Evolutionary conservation across 2,888 invertebrate genomes (phyloP), one percentile per base, ranked within the genome.

Genomic region (Agapostemon virescens): DNA sequence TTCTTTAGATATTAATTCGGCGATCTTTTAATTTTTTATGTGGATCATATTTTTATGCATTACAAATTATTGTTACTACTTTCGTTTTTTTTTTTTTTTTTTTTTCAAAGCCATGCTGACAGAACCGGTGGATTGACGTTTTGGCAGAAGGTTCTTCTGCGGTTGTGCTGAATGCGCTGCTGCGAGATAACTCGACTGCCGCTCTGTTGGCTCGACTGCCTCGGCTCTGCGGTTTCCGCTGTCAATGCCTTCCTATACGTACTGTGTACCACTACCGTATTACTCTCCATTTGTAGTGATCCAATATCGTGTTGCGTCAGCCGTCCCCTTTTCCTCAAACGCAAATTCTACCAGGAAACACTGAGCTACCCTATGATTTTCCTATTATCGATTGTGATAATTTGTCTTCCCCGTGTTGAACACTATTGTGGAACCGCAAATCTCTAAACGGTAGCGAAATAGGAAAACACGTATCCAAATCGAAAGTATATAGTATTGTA

Each of bases 221-320:
- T 82, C 77, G 78, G 86, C 85, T 87, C 88, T 90, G 90, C 87
- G 90, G 89, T 89, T 88, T 86, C 75, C 85, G 74, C 87, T 88
- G 89, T 90, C 90, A 90, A 90, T 90, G 89, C 88, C 86, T 84
- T 85, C 84, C 84, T 74, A 81, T 81, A 70, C 74, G 69, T 70
- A 82, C 40, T 64, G 66, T 64, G 81, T 78, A 80, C 81, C 70
- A 69, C 84, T 78, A 77, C 74, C 77, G 74, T 79, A 75, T 75
- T 64, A 71, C 84, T 75, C 72, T 79, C 83, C 82, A 86, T 83
- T 89, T 81, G 84, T 88, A 89, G 89, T 87, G 87, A 88, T 89
- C 86, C 83, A 85, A 86, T 84, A 87, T 88, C 79, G 82, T 80
- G 88, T 88, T 85, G 86, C 84, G 83, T 89, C 88, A 88, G 87